phyloP scores from a whole-genome alignment of 2,113 vertebrate species.

The Ptilorrhoa leucosticta region DNA sequence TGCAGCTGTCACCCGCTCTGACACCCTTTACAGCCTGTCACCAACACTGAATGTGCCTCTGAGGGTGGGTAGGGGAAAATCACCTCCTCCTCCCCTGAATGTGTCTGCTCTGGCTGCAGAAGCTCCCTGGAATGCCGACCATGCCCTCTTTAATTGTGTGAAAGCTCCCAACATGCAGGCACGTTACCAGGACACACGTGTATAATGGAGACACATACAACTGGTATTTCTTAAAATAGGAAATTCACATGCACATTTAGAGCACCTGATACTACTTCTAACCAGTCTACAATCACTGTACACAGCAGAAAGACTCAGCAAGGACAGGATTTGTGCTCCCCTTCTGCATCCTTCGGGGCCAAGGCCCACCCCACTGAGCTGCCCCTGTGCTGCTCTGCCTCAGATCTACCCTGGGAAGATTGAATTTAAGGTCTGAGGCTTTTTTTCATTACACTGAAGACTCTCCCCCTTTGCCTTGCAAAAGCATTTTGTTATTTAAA shows the following conservation, averaged over 20 bases:
- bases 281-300: not conserved
- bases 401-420: not conserved
- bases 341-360: not conserved
- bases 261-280: not conserved
- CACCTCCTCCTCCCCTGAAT: not conserved
- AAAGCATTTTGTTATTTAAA: not conserved
- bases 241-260: not conserved
- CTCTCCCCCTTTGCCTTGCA: not conserved
- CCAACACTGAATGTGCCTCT: not conserved
- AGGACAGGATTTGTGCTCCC: not conserved
- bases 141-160: not conserved
- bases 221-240: rapidly evolving
- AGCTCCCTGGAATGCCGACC: not conserved
- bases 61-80: not conserved
- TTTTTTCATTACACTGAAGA: not conserved
- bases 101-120: not conserved
- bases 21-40: no score
- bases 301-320: not conserved
- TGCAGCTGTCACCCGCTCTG: rapidly evolving
- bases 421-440: not conserved
- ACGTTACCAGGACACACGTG: rapidly evolving
- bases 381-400: not conserved
- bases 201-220: rapidly evolving
- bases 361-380: not conserved
- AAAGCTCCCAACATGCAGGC: not conserved